These are phyloP conservation scores for Dinothrombium tinctorium DNA, from an alignment of 1,140 invertebrate species.

Conservation along the genomic window DNA sequence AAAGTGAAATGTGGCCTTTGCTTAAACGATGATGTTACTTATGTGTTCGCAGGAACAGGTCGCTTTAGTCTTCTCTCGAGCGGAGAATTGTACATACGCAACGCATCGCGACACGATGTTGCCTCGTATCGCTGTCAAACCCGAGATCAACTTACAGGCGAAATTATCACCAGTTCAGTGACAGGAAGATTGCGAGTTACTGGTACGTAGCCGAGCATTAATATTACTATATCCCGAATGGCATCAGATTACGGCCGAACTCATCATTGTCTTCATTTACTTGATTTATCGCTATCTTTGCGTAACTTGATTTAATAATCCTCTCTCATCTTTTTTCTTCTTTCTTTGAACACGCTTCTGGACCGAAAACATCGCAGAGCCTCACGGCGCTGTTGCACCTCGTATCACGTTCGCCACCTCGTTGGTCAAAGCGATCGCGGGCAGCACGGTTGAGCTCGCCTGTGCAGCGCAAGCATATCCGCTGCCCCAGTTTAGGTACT, in stretches of 20 bases:
- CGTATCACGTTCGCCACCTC: conserved; percentile 3
- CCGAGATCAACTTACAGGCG: conserved; percentile 21
- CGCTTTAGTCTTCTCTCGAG: conserved; percentile 3
- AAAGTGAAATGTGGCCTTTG: too few species aligned
- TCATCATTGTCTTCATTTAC: too few species aligned
- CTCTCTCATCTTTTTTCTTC: not conserved
- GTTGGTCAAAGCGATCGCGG: conserved; percentile 24
- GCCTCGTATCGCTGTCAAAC: conserved; percentile 22
- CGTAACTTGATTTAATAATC: not conserved
- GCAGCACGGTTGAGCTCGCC: conserved; percentile 53
- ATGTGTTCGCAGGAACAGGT: too few species aligned
- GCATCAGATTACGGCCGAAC: too few species aligned
- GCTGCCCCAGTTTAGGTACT: conserved; percentile 31
- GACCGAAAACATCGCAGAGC: conserved; percentile 4
- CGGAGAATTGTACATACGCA: conserved; percentile 15
- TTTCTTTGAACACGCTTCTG: conserved; percentile 1
- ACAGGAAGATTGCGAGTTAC: conserved; percentile 19
- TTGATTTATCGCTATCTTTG: too few species aligned
- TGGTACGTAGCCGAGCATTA: conserved; percentile 19
- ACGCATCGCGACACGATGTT: conserved; percentile 14
- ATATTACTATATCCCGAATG: too few species aligned
- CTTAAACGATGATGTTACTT: too few species aligned
- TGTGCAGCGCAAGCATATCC: conserved; percentile 61
- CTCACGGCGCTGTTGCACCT: conserved; percentile 5
- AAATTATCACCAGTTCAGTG: conserved; percentile 19